Evolutionary conservation across 2,797 vertebrate species (phyloP), one percentile per base, ranked within the genome.

Genomic region (Enteromius radiatus): DNA sequence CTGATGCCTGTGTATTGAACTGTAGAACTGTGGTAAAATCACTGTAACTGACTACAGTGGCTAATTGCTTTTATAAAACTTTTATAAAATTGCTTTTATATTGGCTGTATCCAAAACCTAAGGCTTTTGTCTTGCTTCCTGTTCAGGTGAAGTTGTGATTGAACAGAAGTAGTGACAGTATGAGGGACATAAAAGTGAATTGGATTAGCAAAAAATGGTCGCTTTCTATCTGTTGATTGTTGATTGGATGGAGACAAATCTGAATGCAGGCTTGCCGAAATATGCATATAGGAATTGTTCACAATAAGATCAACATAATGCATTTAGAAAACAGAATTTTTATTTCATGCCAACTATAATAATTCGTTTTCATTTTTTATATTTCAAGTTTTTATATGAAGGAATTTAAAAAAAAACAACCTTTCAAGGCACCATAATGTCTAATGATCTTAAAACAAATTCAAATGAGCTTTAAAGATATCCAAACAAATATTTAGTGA

Each of bases 391-490:
- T 67, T 70, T 47, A 26, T 19, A 70, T 19, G 14, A 63, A 31
- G 6, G 26, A 12, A 12, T 23, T 23, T 23, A 23, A 31, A 61
- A 31, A 61, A 23, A 1, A 59, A 31, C 26, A 6, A 63, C 26
- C 43, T 71, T 21, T 54, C 28, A 64, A 64, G 41, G 11, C 10
- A 21, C 3, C 41, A 23, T 75, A 63, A 31, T 31, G 10, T 31
- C 23, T 33, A 31, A 77, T 63, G 1, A 45, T 28, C 17, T 77
- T 76, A 47, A 33, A 77, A 31, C 10, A 77, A 77, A 77, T 77
- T 31, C 10, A 64, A 31, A 33, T 33, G 5, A 61, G 14, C 54
- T 76, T 75, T 19, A 61, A 11, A 76, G 23, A 76, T 63, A 38
- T 74, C 71, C 19, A 74, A 23, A 49, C 19, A 59, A 76, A 59